Base-by-base conservation (phyloP, 2,113 vertebrate genomes). In the Eudyptes chrysolophus region DNA sequence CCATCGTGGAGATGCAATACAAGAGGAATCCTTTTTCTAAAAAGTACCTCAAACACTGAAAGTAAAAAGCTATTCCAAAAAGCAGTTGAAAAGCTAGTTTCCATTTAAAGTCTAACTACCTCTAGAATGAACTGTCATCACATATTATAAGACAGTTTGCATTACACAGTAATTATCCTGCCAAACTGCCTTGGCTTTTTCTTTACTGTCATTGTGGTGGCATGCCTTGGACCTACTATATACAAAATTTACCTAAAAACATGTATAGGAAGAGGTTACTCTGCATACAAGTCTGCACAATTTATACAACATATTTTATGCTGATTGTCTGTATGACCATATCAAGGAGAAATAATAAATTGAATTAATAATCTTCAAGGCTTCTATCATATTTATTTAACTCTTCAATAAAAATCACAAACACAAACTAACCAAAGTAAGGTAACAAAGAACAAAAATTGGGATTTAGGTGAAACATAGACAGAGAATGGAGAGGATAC, bases 1-100 rank as follows among this genome's bases (percentile, higher is more conserved):
- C 16, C 26, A 3, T 36, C 3, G 3, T 52, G 34, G 40, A 68
- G 15, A 48, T 1, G 0, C 30, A 66, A 18, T 4, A 30, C 11
- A 64, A 64, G n/a, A 86, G 52, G 16, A 42, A 89, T 65, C 6
- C 3, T 51, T 57, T 64, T 61, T 65, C 42, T 60, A 44, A 65
- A 38, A 65, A 13, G 10, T 40, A 60, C 5, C 30, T 60, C 20
- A 52, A 70, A 49, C 16, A 65, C 5, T 25, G 25, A 58, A 89
- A 69, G 8, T 13, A 57, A 87, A 40, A 90, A 72, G 2, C 1
- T 75, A 19, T 34, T 57, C 13, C 12, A 58, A 69, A 46, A 6
- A 70, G 3, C 24, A 65, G 4, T 13, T 64, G 57, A 54, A 94
- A 86, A 65, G 2, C 1, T 36, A 44, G 9, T 52, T 92, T 96